phyloP scores from a whole-genome alignment of 2,888 invertebrate genomes.

The Pseudococcus jackbeardsleyi region DNA sequence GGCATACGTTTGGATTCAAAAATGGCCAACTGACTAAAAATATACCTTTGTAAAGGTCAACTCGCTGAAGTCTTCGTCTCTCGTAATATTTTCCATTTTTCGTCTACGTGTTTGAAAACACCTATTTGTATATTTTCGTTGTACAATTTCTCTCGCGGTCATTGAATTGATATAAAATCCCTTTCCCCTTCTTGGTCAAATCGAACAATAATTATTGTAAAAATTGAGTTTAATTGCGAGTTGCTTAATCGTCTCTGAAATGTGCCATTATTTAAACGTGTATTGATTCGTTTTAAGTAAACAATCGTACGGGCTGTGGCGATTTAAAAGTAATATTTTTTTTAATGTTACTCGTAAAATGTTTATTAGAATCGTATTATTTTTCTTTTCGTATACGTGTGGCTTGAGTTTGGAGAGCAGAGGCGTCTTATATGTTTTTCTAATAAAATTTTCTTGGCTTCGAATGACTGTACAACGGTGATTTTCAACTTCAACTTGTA shows the following conservation, averaged over 20 bases:
- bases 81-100: neutral
- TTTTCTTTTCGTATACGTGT: neutral
- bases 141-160: neutral
- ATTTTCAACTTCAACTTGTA: neutral
- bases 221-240: conserved; percentile 6
- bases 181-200: neutral
- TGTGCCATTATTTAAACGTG: neutral
- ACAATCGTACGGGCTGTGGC: neutral
- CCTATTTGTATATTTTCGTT: neutral
- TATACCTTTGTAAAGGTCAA: conserved; percentile 30
- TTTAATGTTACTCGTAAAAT: conserved; percentile 28
- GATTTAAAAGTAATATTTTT: conserved; percentile 39
- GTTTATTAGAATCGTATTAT: conserved; percentile 36
- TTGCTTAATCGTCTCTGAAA: conserved; percentile 20
- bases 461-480: neutral
- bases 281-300: neutral
- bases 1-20: neutral
- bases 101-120: neutral
- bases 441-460: conserved; percentile 32
- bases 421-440: conserved; percentile 20
- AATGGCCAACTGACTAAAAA: conserved; percentile 2
- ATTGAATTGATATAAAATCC: too few relatives aligned
- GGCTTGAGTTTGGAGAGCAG: neutral
- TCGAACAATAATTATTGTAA: neutral
- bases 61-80: neutral